Base-by-base conservation (phyloP, 2,797 vertebrate species). In the Gallinago solitaria region DNA sequence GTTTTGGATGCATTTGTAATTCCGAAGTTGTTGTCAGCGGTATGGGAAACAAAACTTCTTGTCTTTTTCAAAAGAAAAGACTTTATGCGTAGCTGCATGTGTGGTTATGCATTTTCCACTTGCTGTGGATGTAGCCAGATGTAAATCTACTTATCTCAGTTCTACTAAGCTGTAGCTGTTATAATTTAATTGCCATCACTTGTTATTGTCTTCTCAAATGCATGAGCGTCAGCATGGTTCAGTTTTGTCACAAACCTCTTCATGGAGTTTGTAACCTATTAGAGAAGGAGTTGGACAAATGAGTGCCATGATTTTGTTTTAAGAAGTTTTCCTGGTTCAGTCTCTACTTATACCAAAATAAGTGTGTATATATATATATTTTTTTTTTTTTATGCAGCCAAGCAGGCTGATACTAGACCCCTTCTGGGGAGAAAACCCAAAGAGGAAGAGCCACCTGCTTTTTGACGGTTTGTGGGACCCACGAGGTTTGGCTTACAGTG, bases 181-280 rank as follows among this genome's bases (percentile, higher is more conserved):
- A 30, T 23, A 75, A 64, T 53, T 94, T 60, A 76, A 74, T 79
- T 86, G 39, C 74, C 30, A 1, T 92, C 6, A 53, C 57, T 71
- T 91, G n/a, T 90, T 80, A 48, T 88, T 87, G 84, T 86, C 54
- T 96, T 95, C 81, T 88, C 60, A 86, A 76, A 86, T 12, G 17
- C 50, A 20, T 64, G 16, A 8, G 86, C 56, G 64, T 94, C 70
- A 70, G n/a, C 45, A 16, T 57, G 65, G 68, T 85, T 93, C 4
- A 27, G 30, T 84, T 96, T 74, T 93, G 85, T 76, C 63, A 70
- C 92, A 88, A 88, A 78, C 45, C 77, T 89, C 92, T 91, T 78
- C 39, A 25, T 28, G 43, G 11, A 6, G 12, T 77, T 70, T 68
- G 6, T 75, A 43, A 50, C 6, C 14, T 41, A 0, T 28, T 39